phyloP scores from a whole-genome alignment of 2,113 vertebrate species.

The Cyanocitta stelleri region DNA sequence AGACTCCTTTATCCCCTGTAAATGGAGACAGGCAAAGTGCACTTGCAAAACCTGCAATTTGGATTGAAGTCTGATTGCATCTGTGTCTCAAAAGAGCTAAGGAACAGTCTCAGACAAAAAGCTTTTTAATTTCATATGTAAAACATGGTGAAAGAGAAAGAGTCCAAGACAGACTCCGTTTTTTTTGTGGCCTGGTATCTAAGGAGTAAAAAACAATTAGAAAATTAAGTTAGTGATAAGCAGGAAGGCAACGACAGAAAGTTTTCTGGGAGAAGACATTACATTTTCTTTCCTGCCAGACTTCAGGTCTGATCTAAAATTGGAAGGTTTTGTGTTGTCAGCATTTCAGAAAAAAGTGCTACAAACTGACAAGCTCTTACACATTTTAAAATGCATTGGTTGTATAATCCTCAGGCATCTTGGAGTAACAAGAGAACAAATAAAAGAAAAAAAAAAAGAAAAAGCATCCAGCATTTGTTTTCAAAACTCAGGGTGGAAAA shows the following conservation, averaged over 20 bases:
- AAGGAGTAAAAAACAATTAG: background rate
- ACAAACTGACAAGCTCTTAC: constrained; percentile 11
- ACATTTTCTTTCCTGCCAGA: background rate
- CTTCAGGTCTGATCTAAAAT: background rate
- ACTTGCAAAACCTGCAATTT: background rate
- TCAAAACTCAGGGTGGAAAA: background rate
- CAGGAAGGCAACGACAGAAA: background rate
- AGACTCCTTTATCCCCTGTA: background rate
- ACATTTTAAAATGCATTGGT: background rate
- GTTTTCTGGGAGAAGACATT: background rate
- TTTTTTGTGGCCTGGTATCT: background rate
- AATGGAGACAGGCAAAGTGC: background rate
- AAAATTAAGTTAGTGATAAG: background rate
- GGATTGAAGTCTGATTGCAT: background rate
- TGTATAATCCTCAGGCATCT: background rate
- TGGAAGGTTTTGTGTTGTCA: background rate
- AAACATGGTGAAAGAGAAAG: background rate
- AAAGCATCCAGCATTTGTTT: background rate
- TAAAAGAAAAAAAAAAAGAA: background rate
- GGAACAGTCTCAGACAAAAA: background rate
- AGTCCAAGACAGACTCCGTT: background rate
- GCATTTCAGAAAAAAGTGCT: constrained; percentile 10
- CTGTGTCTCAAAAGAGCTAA: background rate
- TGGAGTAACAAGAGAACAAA: background rate
- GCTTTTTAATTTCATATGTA: background rate